These are phyloP conservation scores for Ephestia elutella DNA, from an alignment of 1,140 invertebrate species.

Conservation along the genomic window DNA sequence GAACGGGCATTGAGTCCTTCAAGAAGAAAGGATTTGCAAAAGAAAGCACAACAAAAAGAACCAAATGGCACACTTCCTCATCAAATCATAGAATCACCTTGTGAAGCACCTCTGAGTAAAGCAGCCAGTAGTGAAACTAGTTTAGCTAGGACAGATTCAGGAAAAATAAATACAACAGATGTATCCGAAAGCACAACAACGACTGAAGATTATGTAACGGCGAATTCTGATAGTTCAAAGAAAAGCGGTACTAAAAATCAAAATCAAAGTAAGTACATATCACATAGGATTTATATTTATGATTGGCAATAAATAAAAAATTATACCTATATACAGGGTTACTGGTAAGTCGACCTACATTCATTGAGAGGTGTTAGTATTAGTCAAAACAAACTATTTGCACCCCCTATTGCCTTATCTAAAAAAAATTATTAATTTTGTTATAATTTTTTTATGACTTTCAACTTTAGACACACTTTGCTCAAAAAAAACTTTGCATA, in stretches of 20 bases:
- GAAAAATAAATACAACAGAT: slow-evolving; percentile 82
- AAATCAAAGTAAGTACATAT: slow-evolving; percentile 60
- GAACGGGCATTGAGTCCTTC: slow-evolving; percentile 71
- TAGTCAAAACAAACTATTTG: no score
- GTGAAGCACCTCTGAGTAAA: slow-evolving; percentile 52
- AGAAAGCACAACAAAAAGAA: slow-evolving; percentile 60
- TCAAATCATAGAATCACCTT: slow-evolving; percentile 54
- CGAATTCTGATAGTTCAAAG: slow-evolving; percentile 84
- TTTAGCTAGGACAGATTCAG: slow-evolving; percentile 80
- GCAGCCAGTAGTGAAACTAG: slow-evolving; percentile 60
- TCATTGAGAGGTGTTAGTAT: no score
- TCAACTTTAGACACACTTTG: no score
- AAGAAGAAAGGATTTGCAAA: slow-evolving; percentile 68
- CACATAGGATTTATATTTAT: no score
- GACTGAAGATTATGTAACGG: slow-evolving; percentile 92
- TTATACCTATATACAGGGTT: no score
- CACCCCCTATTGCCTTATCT: no score
- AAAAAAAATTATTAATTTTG: no score
- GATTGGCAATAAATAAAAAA: no score
- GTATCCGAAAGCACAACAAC: slow-evolving; percentile 88
- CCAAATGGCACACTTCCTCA: slow-evolving; percentile 61
- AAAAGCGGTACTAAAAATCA: slow-evolving; percentile 64
- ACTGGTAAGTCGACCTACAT: no score
- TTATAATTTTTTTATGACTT: no score
- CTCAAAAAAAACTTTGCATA: no score